These are phyloP conservation scores for Erpobdella octoculata DNA, from an alignment of 2,888 invertebrate genomes.

Conservation along the genomic window DNA sequence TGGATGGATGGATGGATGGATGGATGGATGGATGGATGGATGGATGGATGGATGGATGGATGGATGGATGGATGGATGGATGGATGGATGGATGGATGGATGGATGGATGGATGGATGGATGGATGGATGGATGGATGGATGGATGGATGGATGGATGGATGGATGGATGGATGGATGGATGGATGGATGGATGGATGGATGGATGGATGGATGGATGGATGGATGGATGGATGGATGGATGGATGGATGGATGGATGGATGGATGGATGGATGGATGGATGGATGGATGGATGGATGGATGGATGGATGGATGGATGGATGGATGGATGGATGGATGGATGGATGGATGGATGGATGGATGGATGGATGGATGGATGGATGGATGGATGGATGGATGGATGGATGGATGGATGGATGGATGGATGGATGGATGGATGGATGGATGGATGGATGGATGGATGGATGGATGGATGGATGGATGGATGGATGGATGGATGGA, in stretches of 20 bases:
- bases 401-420: constrained; percentile 16
- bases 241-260: constrained; percentile 24
- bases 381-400: constrained; percentile 10
- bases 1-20: no score
- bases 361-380: constrained; percentile 9
- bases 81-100: no score
- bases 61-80: no score
- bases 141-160: no score
- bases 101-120: no score
- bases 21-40: no score
- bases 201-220: constrained; percentile 19
- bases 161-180: no score
- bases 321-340: constrained; percentile 12
- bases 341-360: constrained; percentile 7
- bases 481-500: constrained; percentile 22
- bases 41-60: no score
- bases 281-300: constrained; percentile 23
- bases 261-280: constrained; percentile 24
- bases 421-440: constrained; percentile 14
- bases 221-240: constrained; percentile 24
- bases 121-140: no score
- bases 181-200: no score
- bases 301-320: constrained; percentile 21
- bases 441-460: constrained; percentile 14
- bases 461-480: constrained; percentile 14